Conservation (phyloP, 2,888 invertebrate genomes). For the Ormyrus pomaceus region DNA sequence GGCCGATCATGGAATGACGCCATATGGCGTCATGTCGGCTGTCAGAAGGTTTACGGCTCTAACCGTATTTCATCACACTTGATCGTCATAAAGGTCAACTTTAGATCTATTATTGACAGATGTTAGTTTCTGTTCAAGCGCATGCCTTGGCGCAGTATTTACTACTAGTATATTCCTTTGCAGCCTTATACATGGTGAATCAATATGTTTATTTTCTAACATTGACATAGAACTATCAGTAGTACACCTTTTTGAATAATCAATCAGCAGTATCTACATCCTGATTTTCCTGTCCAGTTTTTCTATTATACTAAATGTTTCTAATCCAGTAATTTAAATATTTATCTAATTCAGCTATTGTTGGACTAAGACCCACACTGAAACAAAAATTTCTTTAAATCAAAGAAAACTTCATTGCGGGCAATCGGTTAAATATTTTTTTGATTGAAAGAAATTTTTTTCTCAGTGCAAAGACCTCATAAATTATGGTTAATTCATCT, state of each 20-base stretch:
- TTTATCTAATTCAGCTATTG: conserved; percentile 91
- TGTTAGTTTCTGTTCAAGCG: conserved; percentile 50
- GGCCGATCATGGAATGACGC: too few relatives aligned
- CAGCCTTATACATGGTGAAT: conserved; percentile 19
- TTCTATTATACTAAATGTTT: conserved; percentile 22
- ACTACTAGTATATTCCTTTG: conserved; percentile 37
- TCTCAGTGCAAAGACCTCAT: conserved; percentile 96
- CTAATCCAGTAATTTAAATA: conserved; percentile 83
- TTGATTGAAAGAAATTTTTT: too few relatives aligned
- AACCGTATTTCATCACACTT: too few relatives aligned
- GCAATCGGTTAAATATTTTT: too few relatives aligned
- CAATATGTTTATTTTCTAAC: conserved; percentile 41
- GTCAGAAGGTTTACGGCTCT: too few relatives aligned
- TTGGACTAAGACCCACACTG: conserved; percentile 97
- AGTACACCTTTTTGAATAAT: conserved; percentile 57
- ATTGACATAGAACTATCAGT: conserved; percentile 49
- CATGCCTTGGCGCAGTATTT: conserved; percentile 34
- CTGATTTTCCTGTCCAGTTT: conserved; percentile 39
- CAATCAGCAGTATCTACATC: conserved; percentile 57
- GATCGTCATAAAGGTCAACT: conserved; percentile 78
- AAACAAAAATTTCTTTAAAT: too few relatives aligned
- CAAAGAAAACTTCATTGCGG: too few relatives aligned
- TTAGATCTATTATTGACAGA: conserved; percentile 58
- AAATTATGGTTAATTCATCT: conserved; percentile 93
- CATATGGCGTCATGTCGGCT: too few relatives aligned